These are phyloP conservation scores for Drosophila rufa DNA, from an alignment of 1,140 invertebrate genomes.

Conservation along the genomic window DNA sequence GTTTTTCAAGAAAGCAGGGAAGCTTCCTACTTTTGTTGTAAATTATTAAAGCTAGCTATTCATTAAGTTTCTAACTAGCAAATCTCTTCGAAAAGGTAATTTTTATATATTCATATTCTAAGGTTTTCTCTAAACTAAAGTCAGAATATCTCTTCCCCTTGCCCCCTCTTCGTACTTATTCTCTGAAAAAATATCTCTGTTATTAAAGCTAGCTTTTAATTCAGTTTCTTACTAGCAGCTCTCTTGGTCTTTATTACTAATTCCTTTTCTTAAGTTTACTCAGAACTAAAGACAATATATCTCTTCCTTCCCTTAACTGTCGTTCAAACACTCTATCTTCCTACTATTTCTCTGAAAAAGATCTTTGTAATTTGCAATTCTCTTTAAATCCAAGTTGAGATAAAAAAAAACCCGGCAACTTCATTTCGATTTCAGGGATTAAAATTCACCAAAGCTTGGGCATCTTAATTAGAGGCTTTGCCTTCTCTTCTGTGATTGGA, in stretches of 20 bases:
- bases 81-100: neutral
- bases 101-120: neutral
- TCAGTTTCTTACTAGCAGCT: neutral
- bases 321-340: neutral
- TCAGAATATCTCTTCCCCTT: too few species aligned
- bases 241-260: neutral
- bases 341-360: neutral
- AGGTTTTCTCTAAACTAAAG: too few species aligned
- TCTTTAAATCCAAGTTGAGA: neutral
- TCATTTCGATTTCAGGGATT: constrained; percentile 4
- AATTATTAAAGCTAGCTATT: neutral
- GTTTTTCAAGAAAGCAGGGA: neutral
- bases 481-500: constrained; percentile 3
- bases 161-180: neutral
- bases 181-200: too few species aligned
- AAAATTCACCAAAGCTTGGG: neutral
- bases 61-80: neutral
- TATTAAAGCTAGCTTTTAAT: neutral
- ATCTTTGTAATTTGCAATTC: neutral
- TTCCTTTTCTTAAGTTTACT: neutral
- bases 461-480: constrained; percentile 11
- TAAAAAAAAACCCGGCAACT: neutral
- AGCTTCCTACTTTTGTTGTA: neutral
- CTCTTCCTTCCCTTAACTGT: too few species aligned
- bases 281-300: too few species aligned